Evolutionary conservation across 2,888 invertebrate species (phyloP).

Genomic region (Pheosia gnoma): DNA sequence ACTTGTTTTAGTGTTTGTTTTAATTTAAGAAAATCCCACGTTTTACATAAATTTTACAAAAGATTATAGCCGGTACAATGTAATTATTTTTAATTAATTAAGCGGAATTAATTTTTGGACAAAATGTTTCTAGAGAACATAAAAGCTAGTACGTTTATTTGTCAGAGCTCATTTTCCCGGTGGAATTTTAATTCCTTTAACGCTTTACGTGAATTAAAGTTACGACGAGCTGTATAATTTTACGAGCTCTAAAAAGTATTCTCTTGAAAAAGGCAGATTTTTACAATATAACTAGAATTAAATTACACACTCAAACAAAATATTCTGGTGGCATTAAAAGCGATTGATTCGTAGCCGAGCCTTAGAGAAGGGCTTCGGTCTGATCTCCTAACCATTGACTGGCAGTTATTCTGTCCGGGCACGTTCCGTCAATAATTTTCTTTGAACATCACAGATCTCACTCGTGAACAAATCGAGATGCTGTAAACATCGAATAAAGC

Average conservation of each 20-base stretch:
- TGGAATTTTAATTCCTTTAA: constrained; percentile 74
- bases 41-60: constrained; percentile 4
- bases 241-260: constrained; percentile 62
- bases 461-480: constrained; percentile 76
- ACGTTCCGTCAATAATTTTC: constrained; percentile 82
- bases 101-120: constrained; percentile 24
- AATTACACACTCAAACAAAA: constrained; percentile 46
- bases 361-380: constrained; percentile 51
- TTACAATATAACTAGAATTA: constrained; percentile 42
- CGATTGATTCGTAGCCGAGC: constrained; percentile 55
- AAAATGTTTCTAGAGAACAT: constrained; percentile 42
- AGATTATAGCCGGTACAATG: constrained; percentile 9
- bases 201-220: constrained; percentile 69
- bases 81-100: constrained; percentile 31
- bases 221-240: constrained; percentile 70
- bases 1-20: not conserved
- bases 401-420: constrained; percentile 65
- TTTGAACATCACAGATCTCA: constrained; percentile 78
- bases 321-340: constrained; percentile 52
- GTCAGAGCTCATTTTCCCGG: constrained; percentile 68
- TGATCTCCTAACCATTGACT: constrained; percentile 51
- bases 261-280: constrained; percentile 53
- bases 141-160: constrained; percentile 74
- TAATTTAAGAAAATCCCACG: not conserved
- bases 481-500: constrained; percentile 80